These are phyloP conservation scores for Petrolisthes cinctipes DNA, from an alignment of 2,888 invertebrate species.

Conservation along the genomic window DNA sequence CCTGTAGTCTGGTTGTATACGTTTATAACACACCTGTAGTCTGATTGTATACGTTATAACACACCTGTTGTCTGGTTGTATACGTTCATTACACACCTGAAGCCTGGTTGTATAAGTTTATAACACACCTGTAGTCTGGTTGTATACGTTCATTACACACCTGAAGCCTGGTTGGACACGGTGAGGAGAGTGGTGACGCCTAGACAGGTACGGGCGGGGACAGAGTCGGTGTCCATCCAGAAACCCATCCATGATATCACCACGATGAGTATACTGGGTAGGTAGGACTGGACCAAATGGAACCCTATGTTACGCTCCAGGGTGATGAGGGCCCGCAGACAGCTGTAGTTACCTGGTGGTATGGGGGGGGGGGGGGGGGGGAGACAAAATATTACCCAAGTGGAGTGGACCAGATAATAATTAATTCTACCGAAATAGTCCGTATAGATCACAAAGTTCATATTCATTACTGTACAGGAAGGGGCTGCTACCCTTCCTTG, in stretches of 20 bases:
- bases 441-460: no score
- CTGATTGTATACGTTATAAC: no score
- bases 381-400: not conserved
- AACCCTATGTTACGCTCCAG: slow-evolving; percentile 73
- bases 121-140: no score
- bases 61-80: no score
- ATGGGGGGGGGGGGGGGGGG: not conserved
- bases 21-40: no score
- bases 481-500: no score
- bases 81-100: no score
- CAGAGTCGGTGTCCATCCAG: slow-evolving; percentile 74
- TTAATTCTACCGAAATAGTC: no score
- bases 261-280: slow-evolving; percentile 74
- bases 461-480: no score
- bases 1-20: no score
- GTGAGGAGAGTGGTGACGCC: slow-evolving; percentile 73
- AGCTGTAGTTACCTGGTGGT: slow-evolving; percentile 72
- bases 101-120: no score
- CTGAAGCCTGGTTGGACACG: slow-evolving; percentile 72
- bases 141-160: slow-evolving; percentile 66
- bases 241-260: slow-evolving; percentile 75
- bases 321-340: slow-evolving; percentile 73
- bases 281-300: slow-evolving; percentile 74
- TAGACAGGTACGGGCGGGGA: slow-evolving; percentile 72
- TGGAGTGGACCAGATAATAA: no score